These are phyloP conservation scores for Pyxicephalus adspersus DNA, from an alignment of 2,113 vertebrate species.

Conservation along the genomic window DNA sequence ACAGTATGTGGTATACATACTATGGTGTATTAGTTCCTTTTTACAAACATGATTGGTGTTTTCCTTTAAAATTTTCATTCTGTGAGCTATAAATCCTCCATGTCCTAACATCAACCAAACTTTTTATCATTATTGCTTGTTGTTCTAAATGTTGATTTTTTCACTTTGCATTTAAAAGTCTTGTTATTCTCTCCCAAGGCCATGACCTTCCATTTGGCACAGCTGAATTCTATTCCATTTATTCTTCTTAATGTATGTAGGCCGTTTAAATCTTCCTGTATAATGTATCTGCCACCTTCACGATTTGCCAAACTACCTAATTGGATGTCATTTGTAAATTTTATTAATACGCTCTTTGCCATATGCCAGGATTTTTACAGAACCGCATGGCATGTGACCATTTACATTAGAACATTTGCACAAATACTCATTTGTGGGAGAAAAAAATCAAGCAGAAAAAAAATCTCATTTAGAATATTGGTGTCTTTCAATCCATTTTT, in stretches of 20 bases:
- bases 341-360: conserved; percentile 53
- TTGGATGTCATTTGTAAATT: conserved; percentile 56
- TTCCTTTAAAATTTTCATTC: too few relatives aligned
- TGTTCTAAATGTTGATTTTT: conserved; percentile 50
- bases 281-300: conserved; percentile 52
- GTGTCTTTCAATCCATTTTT: conserved; percentile 49
- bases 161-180: conserved; percentile 46
- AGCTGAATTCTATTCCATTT: conserved; percentile 44
- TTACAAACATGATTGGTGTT: too few relatives aligned
- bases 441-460: too few relatives aligned
- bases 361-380: conserved; percentile 45
- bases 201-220: conserved; percentile 50
- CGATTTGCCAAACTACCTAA: conserved; percentile 53
- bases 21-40: too few relatives aligned
- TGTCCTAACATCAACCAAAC: not conserved
- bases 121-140: conserved; percentile 29
- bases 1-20: too few relatives aligned
- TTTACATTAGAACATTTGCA: conserved; percentile 44
- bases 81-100: not conserved
- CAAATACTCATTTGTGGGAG: conserved; percentile 33
- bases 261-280: conserved; percentile 51
- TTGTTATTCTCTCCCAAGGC: conserved; percentile 47
- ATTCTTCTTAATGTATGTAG: conserved; percentile 47
- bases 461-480: conserved; percentile 52
- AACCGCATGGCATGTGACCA: conserved; percentile 34